Evolutionary conservation across 2,797 vertebrate species (phyloP), one percentile per base, ranked within the genome.

Genomic region (Streptopelia turtur): DNA sequence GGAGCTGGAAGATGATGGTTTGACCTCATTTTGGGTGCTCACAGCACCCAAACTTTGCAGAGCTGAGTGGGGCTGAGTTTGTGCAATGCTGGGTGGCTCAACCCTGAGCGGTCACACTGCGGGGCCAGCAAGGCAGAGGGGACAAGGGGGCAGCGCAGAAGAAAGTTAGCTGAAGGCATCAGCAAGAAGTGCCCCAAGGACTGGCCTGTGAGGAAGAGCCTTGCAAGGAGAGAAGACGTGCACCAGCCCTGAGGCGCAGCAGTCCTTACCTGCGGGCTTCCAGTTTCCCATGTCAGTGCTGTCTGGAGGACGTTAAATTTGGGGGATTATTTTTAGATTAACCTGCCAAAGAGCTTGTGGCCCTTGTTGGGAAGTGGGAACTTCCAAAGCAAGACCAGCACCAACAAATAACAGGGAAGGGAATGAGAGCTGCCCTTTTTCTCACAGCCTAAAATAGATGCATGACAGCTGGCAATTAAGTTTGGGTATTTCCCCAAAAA

Each of bases 61-160:
- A 35, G 37, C 25, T 21, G 37, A 76, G 64, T 1, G 3, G 65
- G 53, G 33, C 53, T 1, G 2, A 18, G 12, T 50, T 9, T 33
- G 47, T 21, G 53, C 22, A 11, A 15, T 21, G 50, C 50, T 64
- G 80, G 15, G 13, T 39, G 10, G 0, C 45, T 35, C 30, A n/a
- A 39, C 15, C 33, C 50, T 21, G 10, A 47, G 28, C 28, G 33
- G 41, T 37, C 31, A 50, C 10, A 0, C 28, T 53, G 66, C 0
- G 0, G 65, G 35, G 11, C 22, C 61, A 43, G 69, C 31, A 30
- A 69, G 41, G 50, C 1, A 3, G 27, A 63, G 8, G 27, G 63
- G 35, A 45, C 23, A 64, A 37, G 52, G 30, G 28, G 31, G 22
- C 2, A 13, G 37, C 1, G 0, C 49, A 57, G 75, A 66, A 47